Percentiles rank a stretch among this genome's conserved stretches.
Conservation (phyloP, 2,888 invertebrate genomes). For the Formica aserva region DNA sequence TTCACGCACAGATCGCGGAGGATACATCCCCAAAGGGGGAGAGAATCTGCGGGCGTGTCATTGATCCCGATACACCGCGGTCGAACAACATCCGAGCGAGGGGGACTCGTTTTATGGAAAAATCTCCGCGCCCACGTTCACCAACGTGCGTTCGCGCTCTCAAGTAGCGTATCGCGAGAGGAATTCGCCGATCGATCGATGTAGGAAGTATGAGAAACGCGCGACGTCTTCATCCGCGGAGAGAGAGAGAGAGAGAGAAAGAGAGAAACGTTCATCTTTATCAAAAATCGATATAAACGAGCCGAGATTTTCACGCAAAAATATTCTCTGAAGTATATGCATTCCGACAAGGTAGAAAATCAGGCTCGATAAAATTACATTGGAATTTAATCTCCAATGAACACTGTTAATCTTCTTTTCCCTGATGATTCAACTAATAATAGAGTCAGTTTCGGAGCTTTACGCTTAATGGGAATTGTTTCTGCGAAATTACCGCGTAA, state of each 20-base stretch:
- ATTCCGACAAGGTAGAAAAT: not conserved
- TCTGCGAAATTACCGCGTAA: constrained; percentile 2
- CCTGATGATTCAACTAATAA: not conserved
- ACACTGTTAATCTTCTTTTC: not conserved
- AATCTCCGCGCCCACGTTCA: constrained; percentile 75
- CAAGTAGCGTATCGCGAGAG: constrained; percentile 16
- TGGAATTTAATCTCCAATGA: not conserved
- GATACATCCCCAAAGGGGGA: constrained; percentile 59
- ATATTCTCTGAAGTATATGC: not conserved
- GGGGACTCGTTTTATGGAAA: constrained; percentile 72
- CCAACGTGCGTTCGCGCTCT: constrained; percentile 31
- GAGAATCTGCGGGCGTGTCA: constrained; percentile 79
- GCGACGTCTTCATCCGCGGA: not conserved
- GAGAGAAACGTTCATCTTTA: not conserved
- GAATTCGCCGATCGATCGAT: not conserved
- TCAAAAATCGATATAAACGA: not conserved
- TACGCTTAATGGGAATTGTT: not conserved
- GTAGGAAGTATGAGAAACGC: constrained; percentile 26
- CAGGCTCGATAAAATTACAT: not conserved
- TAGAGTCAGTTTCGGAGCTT: not conserved
- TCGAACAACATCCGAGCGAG: constrained; percentile 67
- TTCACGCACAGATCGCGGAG: constrained; percentile 75
- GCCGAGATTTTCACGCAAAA: not conserved
- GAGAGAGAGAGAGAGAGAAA: not conserved
- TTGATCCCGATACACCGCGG: constrained; percentile 79